Conservation (phyloP, 2,113 vertebrate genomes). For the Ammospiza nelsoni region DNA sequence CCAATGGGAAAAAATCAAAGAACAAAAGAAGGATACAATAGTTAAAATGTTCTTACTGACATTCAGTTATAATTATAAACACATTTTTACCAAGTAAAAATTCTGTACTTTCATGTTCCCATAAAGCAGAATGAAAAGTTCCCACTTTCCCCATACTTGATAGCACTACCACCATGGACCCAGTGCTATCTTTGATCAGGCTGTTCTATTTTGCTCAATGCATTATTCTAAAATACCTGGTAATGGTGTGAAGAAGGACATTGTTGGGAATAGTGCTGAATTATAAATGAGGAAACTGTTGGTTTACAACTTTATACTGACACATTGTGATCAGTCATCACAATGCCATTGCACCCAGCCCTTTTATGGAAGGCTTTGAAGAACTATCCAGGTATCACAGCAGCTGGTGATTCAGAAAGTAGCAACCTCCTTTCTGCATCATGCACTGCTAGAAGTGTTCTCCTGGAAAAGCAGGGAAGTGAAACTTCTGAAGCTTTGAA, state of each 20-base stretch:
- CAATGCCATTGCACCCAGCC: background rate
- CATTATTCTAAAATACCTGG: background rate
- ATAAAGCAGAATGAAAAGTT: background rate
- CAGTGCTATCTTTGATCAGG: background rate
- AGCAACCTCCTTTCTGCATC: background rate
- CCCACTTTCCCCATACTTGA: background rate
- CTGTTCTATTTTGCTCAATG: background rate
- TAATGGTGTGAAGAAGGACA: background rate
- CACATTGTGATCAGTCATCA: background rate
- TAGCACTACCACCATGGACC: background rate
- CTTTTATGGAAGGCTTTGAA: constrained; percentile 22
- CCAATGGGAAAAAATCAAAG: background rate
- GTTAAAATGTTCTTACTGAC: background rate
- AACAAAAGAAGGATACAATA: background rate
- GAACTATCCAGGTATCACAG: constrained; percentile 32
- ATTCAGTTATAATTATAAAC: background rate
- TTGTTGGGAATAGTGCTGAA: background rate
- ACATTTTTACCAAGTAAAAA: background rate
- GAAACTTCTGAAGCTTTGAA: background rate
- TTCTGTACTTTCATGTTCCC: background rate
- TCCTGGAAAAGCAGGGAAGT: background rate
- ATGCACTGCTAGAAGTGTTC: background rate
- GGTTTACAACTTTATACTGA: background rate
- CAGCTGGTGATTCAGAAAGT: constrained; percentile 47
- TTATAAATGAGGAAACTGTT: background rate